A percentile compares a stretch with the other conserved stretches of the same genome.
Conservation (phyloP, 2,888 invertebrate genomes). For the Agrochola macilenta region DNA sequence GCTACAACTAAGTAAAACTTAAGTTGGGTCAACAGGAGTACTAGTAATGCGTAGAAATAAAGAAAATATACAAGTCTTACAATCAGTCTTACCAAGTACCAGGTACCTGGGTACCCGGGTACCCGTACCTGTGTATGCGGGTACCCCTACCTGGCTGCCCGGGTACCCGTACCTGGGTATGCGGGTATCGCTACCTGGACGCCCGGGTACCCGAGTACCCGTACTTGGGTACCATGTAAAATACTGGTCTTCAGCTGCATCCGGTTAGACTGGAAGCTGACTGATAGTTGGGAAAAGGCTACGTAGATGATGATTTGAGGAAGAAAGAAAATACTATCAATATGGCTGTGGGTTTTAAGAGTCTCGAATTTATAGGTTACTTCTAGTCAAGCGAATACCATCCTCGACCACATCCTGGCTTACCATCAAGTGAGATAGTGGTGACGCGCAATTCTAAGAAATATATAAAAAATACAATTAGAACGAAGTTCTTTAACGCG, state of each 20-base stretch:
- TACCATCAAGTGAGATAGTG: not conserved
- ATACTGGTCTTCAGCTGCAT: not conserved
- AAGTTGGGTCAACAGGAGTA: not conserved
- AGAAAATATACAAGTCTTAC: not conserved
- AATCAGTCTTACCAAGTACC: not conserved
- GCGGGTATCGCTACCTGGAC: too few relatives aligned
- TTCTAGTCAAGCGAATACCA: not conserved
- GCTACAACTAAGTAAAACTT: constrained; percentile 11
- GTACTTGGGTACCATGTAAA: not conserved
- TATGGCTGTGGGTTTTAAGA: not conserved
- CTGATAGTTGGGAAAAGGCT: not conserved
- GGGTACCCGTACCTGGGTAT: too few relatives aligned
- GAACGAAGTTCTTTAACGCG: too few relatives aligned
- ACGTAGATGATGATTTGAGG: not conserved
- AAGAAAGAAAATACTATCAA: not conserved
- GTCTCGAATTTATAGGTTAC: not conserved
- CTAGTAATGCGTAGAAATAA: constrained; percentile 3
- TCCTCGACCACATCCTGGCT: not conserved
- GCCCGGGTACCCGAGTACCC: too few relatives aligned
- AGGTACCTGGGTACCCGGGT: too few relatives aligned
- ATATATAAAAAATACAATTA: not conserved
- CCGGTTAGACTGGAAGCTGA: not conserved
- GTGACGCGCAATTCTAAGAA: not conserved
- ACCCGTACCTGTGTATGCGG: too few relatives aligned
- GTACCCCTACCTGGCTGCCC: too few relatives aligned